Conservation (phyloP, 2,113 vertebrate species). For the Carassius gibelio region DNA sequence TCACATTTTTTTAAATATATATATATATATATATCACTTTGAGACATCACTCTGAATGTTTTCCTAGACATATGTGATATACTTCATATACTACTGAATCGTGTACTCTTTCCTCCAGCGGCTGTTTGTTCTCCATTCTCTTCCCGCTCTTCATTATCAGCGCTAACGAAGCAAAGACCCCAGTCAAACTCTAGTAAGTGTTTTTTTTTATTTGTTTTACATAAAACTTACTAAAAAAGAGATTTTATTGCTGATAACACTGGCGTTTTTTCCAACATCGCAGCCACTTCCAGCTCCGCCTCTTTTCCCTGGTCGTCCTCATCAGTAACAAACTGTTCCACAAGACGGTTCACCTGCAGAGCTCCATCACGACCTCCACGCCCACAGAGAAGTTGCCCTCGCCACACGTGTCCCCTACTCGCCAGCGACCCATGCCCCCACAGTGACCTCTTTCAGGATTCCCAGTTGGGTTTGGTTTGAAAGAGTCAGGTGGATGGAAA, state of each 20-base stretch:
- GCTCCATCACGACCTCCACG: slow-evolving; percentile 78
- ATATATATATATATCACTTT: too few species aligned
- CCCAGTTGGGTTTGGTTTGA: background rate
- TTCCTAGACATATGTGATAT: too few species aligned
- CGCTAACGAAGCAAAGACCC: slow-evolving; percentile 95
- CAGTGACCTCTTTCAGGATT: slow-evolving; percentile 63
- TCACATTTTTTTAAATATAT: background rate
- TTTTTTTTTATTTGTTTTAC: background rate
- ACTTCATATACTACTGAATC: background rate
- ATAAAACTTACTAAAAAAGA: background rate
- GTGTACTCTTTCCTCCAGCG: slow-evolving; percentile 70
- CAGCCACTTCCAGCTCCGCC: slow-evolving; percentile 97
- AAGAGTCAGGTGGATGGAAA: background rate
- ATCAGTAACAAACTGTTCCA: slow-evolving; percentile 98
- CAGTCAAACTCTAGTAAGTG: slow-evolving; percentile 91
- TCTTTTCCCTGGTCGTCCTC: slow-evolving; percentile 96
- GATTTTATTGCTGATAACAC: background rate
- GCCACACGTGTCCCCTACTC: slow-evolving; percentile 83
- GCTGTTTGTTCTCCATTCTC: slow-evolving; percentile 98
- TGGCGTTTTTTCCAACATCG: slow-evolving; percentile 38
- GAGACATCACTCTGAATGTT: too few species aligned
- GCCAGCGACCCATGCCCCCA: slow-evolving; percentile 69
- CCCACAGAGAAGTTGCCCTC: slow-evolving; percentile 81
- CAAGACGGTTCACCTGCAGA: slow-evolving; percentile 95
- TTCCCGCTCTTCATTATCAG: slow-evolving; percentile 99